Conservation (phyloP, 2,113 vertebrate genomes). For the Nipponia nippon region DNA sequence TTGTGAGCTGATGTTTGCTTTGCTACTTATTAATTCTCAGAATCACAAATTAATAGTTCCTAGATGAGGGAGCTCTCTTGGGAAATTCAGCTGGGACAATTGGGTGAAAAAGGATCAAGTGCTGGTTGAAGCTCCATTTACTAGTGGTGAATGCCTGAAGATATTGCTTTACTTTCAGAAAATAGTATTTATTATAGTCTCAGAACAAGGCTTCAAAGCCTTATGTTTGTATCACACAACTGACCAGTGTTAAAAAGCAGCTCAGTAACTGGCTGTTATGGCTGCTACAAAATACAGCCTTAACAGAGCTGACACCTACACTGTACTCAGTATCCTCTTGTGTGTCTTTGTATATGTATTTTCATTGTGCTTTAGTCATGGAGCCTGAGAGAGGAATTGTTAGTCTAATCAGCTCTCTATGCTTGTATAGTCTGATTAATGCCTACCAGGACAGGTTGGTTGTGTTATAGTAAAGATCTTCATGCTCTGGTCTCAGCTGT, state of each 20-base stretch:
- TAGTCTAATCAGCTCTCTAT: slow-evolving; percentile 37
- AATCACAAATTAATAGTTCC: neutral
- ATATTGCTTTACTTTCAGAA: neutral
- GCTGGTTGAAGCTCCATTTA: neutral
- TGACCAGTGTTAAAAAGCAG: neutral
- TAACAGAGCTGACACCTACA: neutral
- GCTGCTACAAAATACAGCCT: neutral
- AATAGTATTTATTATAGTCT: neutral
- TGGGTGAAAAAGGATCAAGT: neutral
- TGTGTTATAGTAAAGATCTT: slow-evolving; percentile 9
- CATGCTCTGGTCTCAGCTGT: neutral
- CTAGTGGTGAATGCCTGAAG: neutral
- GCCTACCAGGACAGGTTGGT: neutral
- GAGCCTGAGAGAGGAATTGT: slow-evolving; percentile 49
- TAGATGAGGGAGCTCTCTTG: neutral
- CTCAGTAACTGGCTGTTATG: neutral
- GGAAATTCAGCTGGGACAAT: neutral
- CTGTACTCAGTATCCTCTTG: neutral
- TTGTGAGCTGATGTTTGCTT: neutral
- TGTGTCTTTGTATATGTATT: slow-evolving; percentile 19
- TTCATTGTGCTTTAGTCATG: slow-evolving; percentile 44
- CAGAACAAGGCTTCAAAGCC: neutral
- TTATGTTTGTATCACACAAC: neutral
- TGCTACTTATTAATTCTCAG: neutral
- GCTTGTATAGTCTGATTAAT: slow-evolving; percentile 41